Evolutionary conservation across 2,113 vertebrate species (phyloP).

Genomic region (Ceuthmochares aereus): DNA sequence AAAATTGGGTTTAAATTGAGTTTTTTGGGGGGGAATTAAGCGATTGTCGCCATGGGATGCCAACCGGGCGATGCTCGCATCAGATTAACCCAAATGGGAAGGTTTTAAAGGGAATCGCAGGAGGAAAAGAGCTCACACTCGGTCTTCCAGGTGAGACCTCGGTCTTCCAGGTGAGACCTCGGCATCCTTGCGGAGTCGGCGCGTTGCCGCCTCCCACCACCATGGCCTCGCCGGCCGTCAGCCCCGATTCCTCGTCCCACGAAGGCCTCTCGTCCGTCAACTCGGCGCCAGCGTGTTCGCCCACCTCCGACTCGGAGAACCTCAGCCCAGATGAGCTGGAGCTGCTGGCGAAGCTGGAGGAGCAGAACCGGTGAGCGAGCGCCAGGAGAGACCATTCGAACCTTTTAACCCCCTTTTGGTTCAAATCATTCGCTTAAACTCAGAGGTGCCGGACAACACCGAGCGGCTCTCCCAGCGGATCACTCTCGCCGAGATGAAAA

Average conservation of each 20-base stretch:
- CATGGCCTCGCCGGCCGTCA: slow-evolving; percentile 88
- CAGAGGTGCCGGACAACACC: accelerated
- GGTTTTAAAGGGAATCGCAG: not conserved
- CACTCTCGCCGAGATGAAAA: not conserved
- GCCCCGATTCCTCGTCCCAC: slow-evolving; percentile 92
- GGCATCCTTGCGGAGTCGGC: too few species aligned
- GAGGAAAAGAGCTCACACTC: not conserved
- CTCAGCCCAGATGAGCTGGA: slow-evolving; percentile 94
- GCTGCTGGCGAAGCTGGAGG: slow-evolving; percentile 94
- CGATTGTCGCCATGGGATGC: too few species aligned
- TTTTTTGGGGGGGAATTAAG: not conserved
- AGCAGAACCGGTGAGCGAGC: slow-evolving; percentile 89
- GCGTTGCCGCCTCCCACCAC: not conserved
- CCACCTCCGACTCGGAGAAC: slow-evolving; percentile 91
- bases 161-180: not conserved
- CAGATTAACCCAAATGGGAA: accelerated
- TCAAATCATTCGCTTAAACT: not conserved
- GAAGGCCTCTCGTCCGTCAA: slow-evolving; percentile 83
- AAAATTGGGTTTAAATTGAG: not conserved
- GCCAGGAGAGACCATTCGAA: not conserved
- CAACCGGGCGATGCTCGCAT: accelerated
- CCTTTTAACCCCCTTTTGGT: accelerated
- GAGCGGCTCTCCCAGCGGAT: not conserved
- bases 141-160: too few species aligned
- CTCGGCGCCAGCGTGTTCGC: slow-evolving; percentile 81